Conservation (phyloP, 1,140 invertebrate genomes). For the Drosophila neocordata region DNA sequence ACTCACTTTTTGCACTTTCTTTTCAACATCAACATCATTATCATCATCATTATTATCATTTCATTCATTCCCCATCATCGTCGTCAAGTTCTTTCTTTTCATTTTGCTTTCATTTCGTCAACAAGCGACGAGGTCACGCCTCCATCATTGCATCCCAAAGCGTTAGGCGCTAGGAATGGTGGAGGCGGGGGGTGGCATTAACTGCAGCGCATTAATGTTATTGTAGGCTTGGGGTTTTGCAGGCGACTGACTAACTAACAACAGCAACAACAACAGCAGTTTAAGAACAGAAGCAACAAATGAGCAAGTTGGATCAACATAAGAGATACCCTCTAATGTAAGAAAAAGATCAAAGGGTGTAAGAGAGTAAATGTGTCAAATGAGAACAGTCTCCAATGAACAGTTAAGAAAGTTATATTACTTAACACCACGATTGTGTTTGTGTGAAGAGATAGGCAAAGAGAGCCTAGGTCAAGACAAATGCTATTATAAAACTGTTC, state of each 20-base stretch:
- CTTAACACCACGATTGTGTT: no score
- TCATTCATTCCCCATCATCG: not conserved
- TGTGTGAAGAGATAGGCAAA: no score
- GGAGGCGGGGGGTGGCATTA: slow-evolving; percentile 47
- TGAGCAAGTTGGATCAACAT: not conserved
- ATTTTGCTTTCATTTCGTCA: slow-evolving; percentile 67
- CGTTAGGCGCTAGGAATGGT: not conserved
- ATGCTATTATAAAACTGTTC: no score
- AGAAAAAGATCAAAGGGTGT: no score
- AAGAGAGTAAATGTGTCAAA: no score
- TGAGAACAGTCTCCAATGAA: no score
- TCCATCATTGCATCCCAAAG: slow-evolving; percentile 3
- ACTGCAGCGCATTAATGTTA: slow-evolving; percentile 77
- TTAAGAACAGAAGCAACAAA: slow-evolving; percentile 7
- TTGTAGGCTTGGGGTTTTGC: slow-evolving; percentile 69
- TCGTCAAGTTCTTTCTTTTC: slow-evolving; percentile 37
- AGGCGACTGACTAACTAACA: slow-evolving; percentile 53
- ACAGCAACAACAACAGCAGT: slow-evolving; percentile 26
- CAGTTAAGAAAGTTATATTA: no score
- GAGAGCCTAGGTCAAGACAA: no score
- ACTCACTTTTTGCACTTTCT: not conserved
- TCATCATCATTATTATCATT: not conserved
- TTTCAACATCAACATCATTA: not conserved
- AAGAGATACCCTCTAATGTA: not conserved
- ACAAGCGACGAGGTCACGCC: slow-evolving; percentile 62